Evolutionary conservation across 2,888 invertebrate species (phyloP).

Genomic region (Phytoseiulus persimilis): DNA sequence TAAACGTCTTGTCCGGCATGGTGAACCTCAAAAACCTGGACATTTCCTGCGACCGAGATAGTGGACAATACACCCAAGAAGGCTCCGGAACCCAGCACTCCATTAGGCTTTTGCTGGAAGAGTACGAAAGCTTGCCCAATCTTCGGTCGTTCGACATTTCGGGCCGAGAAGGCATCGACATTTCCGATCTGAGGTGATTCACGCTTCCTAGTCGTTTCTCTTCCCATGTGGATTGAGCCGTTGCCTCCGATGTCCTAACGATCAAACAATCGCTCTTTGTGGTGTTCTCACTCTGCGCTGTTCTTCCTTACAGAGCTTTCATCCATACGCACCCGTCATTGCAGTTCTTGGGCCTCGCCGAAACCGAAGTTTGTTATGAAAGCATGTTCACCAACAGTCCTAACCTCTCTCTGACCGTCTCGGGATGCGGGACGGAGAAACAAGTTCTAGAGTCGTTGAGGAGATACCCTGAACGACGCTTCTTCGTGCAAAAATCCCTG

Average conservation of each 20-base stretch:
- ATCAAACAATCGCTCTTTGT: no score
- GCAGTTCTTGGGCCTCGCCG: slow-evolving; percentile 56
- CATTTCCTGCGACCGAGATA: slow-evolving; percentile 56
- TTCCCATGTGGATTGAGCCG: background rate
- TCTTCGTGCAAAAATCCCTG: slow-evolving; percentile 61
- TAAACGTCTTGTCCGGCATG: slow-evolving; percentile 53
- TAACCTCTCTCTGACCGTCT: slow-evolving; percentile 49
- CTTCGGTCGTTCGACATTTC: slow-evolving; percentile 60
- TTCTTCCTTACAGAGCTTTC: slow-evolving; percentile 48
- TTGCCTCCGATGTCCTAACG: no score
- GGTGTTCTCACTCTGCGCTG: no score
- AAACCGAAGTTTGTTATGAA: slow-evolving; percentile 56
- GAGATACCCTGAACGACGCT: slow-evolving; percentile 56
- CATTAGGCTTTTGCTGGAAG: slow-evolving; percentile 49
- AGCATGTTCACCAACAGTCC: slow-evolving; percentile 53
- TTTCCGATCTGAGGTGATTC: slow-evolving; percentile 53
- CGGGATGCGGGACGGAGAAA: slow-evolving; percentile 56
- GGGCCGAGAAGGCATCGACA: slow-evolving; percentile 56
- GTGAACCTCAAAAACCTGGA: slow-evolving; percentile 56
- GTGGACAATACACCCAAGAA: slow-evolving; percentile 50
- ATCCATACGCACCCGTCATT: slow-evolving; percentile 52
- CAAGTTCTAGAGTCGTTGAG: slow-evolving; percentile 58
- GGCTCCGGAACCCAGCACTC: slow-evolving; percentile 50
- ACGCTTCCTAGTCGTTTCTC: background rate
- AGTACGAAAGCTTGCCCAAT: slow-evolving; percentile 52